Base-by-base conservation (phyloP, 2,113 vertebrate species). In the Heterotis niloticus region DNA sequence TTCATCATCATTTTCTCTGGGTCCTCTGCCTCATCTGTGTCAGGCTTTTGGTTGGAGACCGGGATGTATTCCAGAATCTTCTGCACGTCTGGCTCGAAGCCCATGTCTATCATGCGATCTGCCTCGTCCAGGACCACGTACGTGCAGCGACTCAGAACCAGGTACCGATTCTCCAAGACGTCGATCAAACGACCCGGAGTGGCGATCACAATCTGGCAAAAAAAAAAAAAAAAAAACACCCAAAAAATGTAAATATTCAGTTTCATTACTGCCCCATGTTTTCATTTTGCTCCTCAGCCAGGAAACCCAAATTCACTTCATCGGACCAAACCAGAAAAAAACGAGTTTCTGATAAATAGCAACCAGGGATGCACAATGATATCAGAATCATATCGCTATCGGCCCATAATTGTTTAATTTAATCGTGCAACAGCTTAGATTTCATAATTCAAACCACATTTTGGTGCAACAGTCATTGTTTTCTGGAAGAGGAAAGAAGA, bases 31-130 rank as follows among this genome's bases (percentile, higher is more conserved):
- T 99, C 97, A 0, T 99, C 97, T 0, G 97, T 98, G 89, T 99
- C 97, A 0, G 97, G 97, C 81, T 99, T 99, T 88, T 98, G 97
- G 89, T 99, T 99, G 87, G 93, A 97, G 83, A 99, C 97, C 0
- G 97, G 97, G 93, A 99, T 97, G 91, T 98, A 95, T 86, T 99
- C 97, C 85, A 99, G 89, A 82, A 99, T 99, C 90, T 98, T 98
- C 85, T 99, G 96, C 64, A 99, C 97, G 0, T 99, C 97, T 0
- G 97, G 97, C 88, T 99, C 97, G 5, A 99, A 99, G 84, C 97
- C 97, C 97, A 99, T 99, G 89, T 99, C 97, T 34, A 99, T 99
- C 97, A 99, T 99, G 76, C 97, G 93, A 16, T 99, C 97, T 0
- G 97, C 97, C 88, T 99, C 97, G 0, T 99, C 97, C 76, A 99